These are phyloP conservation scores for Pheosia tremula DNA, from an alignment of 2,888 invertebrate species.

Conservation along the genomic window DNA sequence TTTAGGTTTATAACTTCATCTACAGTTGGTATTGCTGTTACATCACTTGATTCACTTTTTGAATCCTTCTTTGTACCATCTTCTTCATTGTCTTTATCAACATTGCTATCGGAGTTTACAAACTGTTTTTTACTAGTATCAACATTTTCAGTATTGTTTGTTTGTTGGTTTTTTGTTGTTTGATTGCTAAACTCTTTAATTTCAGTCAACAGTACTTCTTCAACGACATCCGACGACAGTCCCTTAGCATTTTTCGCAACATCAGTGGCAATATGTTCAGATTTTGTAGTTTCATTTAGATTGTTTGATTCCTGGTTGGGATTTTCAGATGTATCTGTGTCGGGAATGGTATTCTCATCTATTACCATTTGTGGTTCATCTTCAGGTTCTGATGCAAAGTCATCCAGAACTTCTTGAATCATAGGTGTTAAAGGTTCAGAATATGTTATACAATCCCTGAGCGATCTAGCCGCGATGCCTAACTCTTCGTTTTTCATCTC, in stretches of 20 bases:
- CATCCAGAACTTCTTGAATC: constrained; percentile 64
- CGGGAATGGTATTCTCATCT: constrained; percentile 41
- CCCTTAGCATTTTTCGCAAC: constrained; percentile 20
- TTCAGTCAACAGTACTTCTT: constrained; percentile 18
- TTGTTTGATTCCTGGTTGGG: constrained; percentile 21
- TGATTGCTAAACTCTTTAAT: constrained; percentile 18
- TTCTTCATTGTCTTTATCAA: constrained; percentile 6
- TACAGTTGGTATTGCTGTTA: constrained; percentile 7
- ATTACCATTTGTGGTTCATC: constrained; percentile 55
- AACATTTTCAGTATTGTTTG: not conserved
- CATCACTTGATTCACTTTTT: constrained; percentile 10
- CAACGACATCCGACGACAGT: constrained; percentile 22
- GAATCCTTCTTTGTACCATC: not conserved
- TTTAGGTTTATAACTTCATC: constrained; percentile 9
- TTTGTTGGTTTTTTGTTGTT: not conserved
- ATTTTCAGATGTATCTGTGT: constrained; percentile 26
- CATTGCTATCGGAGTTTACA: not conserved
- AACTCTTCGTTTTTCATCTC: constrained; percentile 21
- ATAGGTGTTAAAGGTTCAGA: constrained; percentile 66
- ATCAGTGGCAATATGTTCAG: constrained; percentile 16
- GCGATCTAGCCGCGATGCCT: constrained; percentile 40
- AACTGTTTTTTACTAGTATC: constrained; percentile 3
- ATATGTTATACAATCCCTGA: constrained; percentile 64
- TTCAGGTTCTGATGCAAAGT: constrained; percentile 66
- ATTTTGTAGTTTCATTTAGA: constrained; percentile 24